Base-by-base conservation (phyloP, 2,888 invertebrate species). In the Atethmia centrago region DNA sequence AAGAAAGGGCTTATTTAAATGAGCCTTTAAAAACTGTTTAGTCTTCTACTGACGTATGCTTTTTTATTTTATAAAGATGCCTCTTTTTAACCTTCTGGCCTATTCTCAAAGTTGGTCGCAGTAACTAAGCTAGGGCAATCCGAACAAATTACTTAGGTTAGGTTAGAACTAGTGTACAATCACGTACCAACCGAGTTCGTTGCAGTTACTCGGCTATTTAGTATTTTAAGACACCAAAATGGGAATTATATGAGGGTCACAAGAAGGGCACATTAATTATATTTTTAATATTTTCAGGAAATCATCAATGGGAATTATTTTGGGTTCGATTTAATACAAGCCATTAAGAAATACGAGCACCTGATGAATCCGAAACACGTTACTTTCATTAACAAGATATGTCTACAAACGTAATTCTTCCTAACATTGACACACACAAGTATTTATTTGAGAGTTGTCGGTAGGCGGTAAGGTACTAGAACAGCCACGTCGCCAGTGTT, bases 401-500 rank as follows among this genome's bases (percentile, higher is more conserved):
- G 47, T 70, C 63, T 51, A 62, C 36, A 55, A 67, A 67, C 28
- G 14, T 78, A 59, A 70, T 19, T 40, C 47, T 47, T 40, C 63
- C 28, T 68, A 59, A 66, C 61, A 62, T 61, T 68, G 64, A 74
- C 75, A 71, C 70, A 56, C 47, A 62, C 58, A 65, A 71, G 72
- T 77, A 79, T 77, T 85, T 75, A 79, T 80, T 77, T 63, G 45
- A 16, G 58, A 42, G 40, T 66, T 25, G 42, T 66, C 45, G 19
- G 66, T 56, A 77, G 78, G 71, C 55, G 74, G 67, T 25, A 16
- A 80, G 75, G 84, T 86, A n/a, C n/a, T 78, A 86, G 73, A 74
- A 68, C 74, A 68, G 79, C 82, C 75, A 81, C 84, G 65, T 80
- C 78, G 42, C 88, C 88, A 84, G 81, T 90, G 88, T n/a, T n/a